Evolutionary conservation across 1,140 invertebrate genomes (phyloP), one percentile per base, ranked within the genome.

Genomic region (Plectus sambesii): DNA sequence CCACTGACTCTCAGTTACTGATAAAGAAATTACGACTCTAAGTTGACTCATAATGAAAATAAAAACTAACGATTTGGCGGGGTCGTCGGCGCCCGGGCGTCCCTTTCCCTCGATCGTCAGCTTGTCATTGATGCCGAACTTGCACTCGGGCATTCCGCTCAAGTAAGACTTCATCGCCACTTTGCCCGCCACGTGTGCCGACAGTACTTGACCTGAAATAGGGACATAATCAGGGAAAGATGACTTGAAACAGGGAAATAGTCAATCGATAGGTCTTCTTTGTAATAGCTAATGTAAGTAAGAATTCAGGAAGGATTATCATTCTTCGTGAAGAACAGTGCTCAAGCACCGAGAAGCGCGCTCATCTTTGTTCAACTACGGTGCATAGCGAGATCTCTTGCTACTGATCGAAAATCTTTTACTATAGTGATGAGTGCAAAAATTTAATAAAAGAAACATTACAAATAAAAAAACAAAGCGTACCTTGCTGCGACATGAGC

Each of bases 111-210:
- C 90, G 86, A 98, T 90, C 1, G 94, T 84, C 45, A 97, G 86
- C 73, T 96, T 97, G 66, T 98, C 93, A 66, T 98, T 97, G 60
- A 98, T 96, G 12, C 92, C 93, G 74, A 98, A 97, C 75, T 97
- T 97, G 74, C 93, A 98, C 70, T 98, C 92, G 0, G 92, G 92
- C 93, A 97, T 98, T 19, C 93, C 93, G 22, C 87, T 93, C 19
- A 98, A 73, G 69, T 94, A 97, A 0, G 88, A 92, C 73, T 97
- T 97, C 92, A 98, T 97, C 0, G 97, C 85, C 29, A 98, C 88
- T 71, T 92, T 92, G 24, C 93, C 92, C 49, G 92, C 92, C 17
- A 98, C 92, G 69, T 97, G 90, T 42, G 92, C 90, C 26, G 88
- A 94, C 30, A 98, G 73, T 12, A 97, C 89, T 77, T 97, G 92